Conservation (phyloP, 2,113 vertebrate genomes). For the Bettongia penicillata region DNA sequence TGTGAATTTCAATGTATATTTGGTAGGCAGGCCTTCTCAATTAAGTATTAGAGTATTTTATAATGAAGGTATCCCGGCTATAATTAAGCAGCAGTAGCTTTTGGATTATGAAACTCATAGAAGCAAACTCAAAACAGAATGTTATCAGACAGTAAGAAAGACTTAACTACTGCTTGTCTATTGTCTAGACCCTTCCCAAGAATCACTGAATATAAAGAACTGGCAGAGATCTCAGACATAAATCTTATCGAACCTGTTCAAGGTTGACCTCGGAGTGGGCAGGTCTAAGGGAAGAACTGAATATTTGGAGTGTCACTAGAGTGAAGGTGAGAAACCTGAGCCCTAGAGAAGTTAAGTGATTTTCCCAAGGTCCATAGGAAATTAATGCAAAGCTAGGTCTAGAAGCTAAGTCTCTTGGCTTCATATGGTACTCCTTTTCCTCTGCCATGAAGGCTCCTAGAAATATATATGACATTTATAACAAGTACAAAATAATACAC, state of each 20-base stretch:
- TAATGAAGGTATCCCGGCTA: not conserved
- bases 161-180: not conserved
- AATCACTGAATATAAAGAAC: not conserved
- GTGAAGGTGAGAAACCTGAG: not conserved
- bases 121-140: not conserved
- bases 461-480: not conserved
- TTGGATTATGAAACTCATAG: not conserved
- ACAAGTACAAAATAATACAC: not conserved
- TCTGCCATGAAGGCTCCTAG: not conserved
- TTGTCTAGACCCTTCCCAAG: not conserved
- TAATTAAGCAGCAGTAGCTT: slow-evolving; percentile 15
- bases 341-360: not conserved
- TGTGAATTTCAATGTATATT: slow-evolving; percentile 56
- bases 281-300: not conserved
- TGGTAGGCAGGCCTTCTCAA: slow-evolving; percentile 21
- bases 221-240: not conserved
- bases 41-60: slow-evolving; percentile 26
- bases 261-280: not conserved
- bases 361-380: not conserved
- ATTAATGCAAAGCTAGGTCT: not conserved
- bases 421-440: not conserved
- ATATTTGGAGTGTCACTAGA: not conserved
- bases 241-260: not conserved
- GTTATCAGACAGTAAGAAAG: not conserved
- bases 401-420: not conserved